Evolutionary conservation across 2,888 invertebrate species (phyloP), one percentile per base, ranked within the genome.

Genomic region (Chymomyza amoena): DNA sequence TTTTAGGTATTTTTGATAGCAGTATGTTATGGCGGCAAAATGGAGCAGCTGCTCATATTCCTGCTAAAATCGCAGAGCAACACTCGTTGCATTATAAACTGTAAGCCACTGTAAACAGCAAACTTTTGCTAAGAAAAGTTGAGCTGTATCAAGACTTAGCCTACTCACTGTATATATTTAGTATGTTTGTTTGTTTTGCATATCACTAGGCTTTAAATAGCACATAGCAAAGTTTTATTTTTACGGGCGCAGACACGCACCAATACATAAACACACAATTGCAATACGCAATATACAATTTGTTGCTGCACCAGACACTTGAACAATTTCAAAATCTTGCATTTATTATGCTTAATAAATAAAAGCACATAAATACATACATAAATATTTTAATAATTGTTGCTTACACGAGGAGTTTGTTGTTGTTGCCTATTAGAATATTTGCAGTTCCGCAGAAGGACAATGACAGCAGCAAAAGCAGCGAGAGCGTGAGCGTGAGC

Each of bases 141-240:
- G 7, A 7, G 1, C 32, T 9, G 32, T 32, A 9, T 6, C 32
- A 32, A 32, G 2, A 32, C 32, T 32, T 32, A 32, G 7, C 32
- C 6, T 32, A 9, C 32, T 32, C 32, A 32, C 32, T 32, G 32
- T 32, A 32, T 32, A 1, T 4, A 28, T 28, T n/a, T 25, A 25
- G 25, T 25, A 25, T 32, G 32, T 32, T 32, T 32, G 32, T 32
- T 32, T 6, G 39, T 13, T 45, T 74, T 70, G 75, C 32, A 32
- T 32, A 32, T 6, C 75, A 71, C 68, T 61, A 60, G 70, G 66
- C 76, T 66, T 60, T 81, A 82, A 81, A 85, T 81, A 81, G 78
- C 85, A 59, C 83, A 81, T 63, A 80, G 81, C 80, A 66, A 79
- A 77, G 70, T 72, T 70, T 63, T 75, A 79, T 84, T 69, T 84